phyloP scores from a whole-genome alignment of 2,888 invertebrate species.

The Drosophila macrospina region DNA sequence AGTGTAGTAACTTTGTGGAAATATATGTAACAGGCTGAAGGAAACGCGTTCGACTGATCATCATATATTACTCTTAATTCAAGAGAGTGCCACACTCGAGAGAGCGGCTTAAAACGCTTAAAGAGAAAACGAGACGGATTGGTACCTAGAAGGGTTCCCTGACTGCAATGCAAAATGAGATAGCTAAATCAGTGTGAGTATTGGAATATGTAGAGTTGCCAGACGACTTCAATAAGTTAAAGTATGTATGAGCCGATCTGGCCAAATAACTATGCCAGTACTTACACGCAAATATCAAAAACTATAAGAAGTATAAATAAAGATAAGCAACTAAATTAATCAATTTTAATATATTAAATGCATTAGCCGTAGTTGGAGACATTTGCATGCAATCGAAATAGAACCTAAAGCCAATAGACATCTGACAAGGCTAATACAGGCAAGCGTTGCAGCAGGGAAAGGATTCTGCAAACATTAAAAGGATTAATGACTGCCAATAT shows the following conservation, averaged over 20 bases:
- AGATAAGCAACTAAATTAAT: conserved; percentile 16
- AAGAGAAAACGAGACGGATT: too few relatives aligned
- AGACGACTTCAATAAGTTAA: too few relatives aligned
- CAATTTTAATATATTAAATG: conserved; percentile 1
- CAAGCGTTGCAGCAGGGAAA: neutral
- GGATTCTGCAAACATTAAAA: conserved; percentile 31
- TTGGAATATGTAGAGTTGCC: neutral
- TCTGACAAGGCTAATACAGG: neutral
- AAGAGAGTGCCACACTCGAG: too few relatives aligned
- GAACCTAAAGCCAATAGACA: neutral
- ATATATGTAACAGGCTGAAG: too few relatives aligned
- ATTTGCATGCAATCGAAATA: neutral
- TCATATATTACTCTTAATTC: too few relatives aligned
- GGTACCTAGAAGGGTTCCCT: too few relatives aligned
- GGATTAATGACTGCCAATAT: conserved; percentile 40
- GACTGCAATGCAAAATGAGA: too few relatives aligned
- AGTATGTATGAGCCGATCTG: too few relatives aligned
- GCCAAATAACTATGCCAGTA: neutral
- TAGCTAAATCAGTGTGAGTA: too few relatives aligned
- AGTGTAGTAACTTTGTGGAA: too few relatives aligned
- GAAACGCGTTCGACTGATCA: too few relatives aligned
- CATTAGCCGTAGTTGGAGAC: neutral
- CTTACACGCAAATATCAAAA: neutral
- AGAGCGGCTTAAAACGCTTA: conserved; percentile 10
- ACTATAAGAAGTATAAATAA: conserved; percentile 4